A percentile compares a stretch with the other conserved stretches of the same genome.
Evolutionary conservation across 2,888 invertebrate genomes (phyloP).

Genomic region (Eupsilia transversa): DNA sequence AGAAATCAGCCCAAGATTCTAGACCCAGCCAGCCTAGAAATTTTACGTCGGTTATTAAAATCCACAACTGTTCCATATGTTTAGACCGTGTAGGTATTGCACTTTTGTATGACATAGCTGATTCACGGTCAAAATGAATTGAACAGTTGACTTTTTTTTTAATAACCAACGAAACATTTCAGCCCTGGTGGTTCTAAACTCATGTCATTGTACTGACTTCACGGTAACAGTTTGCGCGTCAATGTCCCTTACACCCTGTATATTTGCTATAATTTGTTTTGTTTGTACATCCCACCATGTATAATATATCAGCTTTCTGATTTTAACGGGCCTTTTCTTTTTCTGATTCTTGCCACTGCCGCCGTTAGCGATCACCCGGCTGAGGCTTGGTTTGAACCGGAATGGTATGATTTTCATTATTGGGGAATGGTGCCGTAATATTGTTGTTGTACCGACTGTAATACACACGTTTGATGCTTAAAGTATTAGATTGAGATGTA

Average conservation of each 20-base stretch:
- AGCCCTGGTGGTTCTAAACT: neutral
- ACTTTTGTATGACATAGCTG: neutral
- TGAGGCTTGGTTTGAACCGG: constrained; percentile 66
- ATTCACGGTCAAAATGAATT: neutral
- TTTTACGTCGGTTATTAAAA: neutral
- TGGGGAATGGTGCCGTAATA: constrained; percentile 55
- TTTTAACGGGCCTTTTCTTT: constrained; percentile 63
- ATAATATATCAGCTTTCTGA: constrained; percentile 41
- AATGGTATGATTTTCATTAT: constrained; percentile 65
- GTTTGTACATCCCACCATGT: constrained; percentile 6
- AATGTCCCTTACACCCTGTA: neutral
- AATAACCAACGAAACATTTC: neutral
- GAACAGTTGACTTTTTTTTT: neutral
- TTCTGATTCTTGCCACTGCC: constrained; percentile 68
- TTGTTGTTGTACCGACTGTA: constrained; percentile 60
- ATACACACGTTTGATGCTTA: constrained; percentile 58
- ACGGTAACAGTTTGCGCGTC: neutral
- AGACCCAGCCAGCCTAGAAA: neutral
- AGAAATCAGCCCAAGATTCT: neutral
- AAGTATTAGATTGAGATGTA: constrained; percentile 58
- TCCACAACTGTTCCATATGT: neutral
- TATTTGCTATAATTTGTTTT: neutral
- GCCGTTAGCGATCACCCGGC: constrained; percentile 65
- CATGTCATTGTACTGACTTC: neutral
- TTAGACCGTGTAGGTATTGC: neutral